These are phyloP conservation scores for Nibea albiflora DNA, from an alignment of 2,113 vertebrate species.

Conservation along the genomic window DNA sequence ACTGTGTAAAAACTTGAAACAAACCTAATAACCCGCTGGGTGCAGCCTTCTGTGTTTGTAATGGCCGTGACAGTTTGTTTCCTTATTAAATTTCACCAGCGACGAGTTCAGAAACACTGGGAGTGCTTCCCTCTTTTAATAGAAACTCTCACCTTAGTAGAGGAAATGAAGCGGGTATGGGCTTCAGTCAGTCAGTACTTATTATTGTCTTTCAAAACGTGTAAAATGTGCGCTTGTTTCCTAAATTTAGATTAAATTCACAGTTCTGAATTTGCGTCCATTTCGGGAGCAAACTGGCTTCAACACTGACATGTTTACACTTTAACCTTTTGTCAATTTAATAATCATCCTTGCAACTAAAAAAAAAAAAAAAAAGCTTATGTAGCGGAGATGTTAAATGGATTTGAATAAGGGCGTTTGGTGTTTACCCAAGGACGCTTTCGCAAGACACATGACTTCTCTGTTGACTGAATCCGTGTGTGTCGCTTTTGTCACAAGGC, in stretches of 20 bases:
- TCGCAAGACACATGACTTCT: background rate
- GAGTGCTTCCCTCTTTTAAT: background rate
- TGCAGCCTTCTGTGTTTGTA: background rate
- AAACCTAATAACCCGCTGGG: constrained; percentile 14
- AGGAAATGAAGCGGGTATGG: background rate
- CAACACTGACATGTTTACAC: too few relatives aligned
- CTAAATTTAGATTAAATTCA: too few relatives aligned
- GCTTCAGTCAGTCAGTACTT: background rate
- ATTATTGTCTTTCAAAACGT: background rate
- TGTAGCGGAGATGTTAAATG: background rate
- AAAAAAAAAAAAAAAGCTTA: background rate
- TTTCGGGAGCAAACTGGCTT: background rate
- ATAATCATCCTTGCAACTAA: background rate
- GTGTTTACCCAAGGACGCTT: background rate
- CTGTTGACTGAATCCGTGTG: background rate
- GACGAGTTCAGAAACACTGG: background rate
- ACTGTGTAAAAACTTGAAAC: constrained; percentile 20
- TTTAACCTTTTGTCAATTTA: background rate
- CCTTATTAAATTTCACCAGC: constrained; percentile 17
- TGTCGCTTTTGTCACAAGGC: background rate
- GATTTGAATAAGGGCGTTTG: background rate
- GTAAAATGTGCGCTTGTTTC: background rate
- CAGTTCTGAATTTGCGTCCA: background rate
- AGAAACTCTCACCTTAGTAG: background rate
- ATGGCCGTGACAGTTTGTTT: constrained; percentile 8